Evolutionary conservation across 2,113 vertebrate species (phyloP).

Genomic region (Neomonachus schauinslandi): DNA sequence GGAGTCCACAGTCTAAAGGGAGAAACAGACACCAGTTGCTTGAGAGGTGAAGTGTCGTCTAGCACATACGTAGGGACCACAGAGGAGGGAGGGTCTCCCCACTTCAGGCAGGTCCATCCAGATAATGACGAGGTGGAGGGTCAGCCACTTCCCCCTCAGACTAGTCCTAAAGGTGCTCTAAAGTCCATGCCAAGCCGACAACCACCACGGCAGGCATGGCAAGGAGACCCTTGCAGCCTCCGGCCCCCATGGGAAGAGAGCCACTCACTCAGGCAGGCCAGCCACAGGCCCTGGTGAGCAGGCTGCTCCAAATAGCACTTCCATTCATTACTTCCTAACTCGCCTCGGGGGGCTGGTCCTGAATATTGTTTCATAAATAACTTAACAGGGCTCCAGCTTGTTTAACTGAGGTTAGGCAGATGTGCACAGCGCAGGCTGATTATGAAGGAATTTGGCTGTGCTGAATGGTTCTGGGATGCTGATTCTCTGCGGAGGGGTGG

Average conservation of each 20-base stretch:
- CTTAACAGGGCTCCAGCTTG: constrained; percentile 66
- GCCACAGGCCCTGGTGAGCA: background rate
- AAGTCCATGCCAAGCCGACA: background rate
- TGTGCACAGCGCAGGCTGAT: background rate
- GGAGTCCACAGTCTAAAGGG: background rate
- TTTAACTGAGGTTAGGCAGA: constrained; percentile 56
- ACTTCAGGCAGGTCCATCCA: background rate
- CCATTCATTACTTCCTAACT: constrained; percentile 63
- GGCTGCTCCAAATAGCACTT: background rate
- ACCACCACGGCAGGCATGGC: accelerated
- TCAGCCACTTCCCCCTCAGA: background rate
- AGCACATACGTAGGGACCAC: background rate
- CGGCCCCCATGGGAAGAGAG: background rate
- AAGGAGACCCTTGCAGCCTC: background rate
- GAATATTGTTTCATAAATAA: constrained; percentile 76
- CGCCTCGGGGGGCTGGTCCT: constrained; percentile 2
- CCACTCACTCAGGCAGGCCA: background rate
- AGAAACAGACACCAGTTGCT: background rate
- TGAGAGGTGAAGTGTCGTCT: background rate
- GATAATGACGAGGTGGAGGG: background rate
- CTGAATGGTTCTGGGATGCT: constrained; percentile 11
- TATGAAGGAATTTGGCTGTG: constrained; percentile 8
- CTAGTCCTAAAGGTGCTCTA: background rate
- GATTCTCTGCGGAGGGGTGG: constrained; percentile 58
- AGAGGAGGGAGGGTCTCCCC: background rate